These are phyloP conservation scores for Nyctereutes procyonoides DNA, from an alignment of 2,113 vertebrate genomes.

Conservation along the genomic window DNA sequence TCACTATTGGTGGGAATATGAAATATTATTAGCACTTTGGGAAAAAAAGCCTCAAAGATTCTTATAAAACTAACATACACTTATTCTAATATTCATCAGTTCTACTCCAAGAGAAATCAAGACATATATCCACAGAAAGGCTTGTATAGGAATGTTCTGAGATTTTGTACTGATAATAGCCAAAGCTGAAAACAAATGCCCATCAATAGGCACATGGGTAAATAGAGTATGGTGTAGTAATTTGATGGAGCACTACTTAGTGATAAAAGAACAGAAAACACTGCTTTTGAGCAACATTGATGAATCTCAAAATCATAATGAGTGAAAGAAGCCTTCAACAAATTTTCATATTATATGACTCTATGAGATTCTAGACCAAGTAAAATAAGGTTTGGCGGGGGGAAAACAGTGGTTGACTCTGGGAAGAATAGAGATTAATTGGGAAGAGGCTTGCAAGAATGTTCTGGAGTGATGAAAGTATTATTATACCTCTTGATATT, in stretches of 20 bases:
- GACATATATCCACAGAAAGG: neutral
- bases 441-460: neutral
- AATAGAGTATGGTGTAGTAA: neutral
- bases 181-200: neutral
- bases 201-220: neutral
- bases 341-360: neutral
- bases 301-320: neutral
- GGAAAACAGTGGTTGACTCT: neutral
- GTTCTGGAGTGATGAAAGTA: neutral
- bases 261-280: neutral
- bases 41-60: neutral
- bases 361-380: neutral
- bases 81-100: neutral
- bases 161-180: neutral
- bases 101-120: neutral
- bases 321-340: neutral
- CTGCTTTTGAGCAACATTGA: neutral
- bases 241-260: neutral
- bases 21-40: neutral
- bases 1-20: neutral
- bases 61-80: neutral
- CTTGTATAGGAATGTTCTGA: neutral
- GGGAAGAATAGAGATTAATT: neutral
- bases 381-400: neutral
- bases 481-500: neutral